These are phyloP conservation scores for Uropetala carovei DNA, from an alignment of 2,888 invertebrate genomes.

Conservation along the genomic window DNA sequence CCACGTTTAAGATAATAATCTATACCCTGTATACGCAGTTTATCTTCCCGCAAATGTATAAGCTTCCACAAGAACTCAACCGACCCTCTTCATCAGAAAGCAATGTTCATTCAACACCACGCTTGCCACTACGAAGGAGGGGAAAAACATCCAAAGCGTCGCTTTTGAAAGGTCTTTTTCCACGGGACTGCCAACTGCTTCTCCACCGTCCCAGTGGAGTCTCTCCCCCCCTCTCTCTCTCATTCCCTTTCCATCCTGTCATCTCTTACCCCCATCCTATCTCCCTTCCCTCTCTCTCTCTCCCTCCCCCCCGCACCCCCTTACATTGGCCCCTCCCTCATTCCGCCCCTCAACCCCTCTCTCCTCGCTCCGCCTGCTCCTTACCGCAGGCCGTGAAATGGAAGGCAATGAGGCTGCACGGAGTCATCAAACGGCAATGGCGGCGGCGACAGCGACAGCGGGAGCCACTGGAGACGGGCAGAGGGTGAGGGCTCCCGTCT, in stretches of 20 bases:
- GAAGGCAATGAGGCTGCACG: constrained; percentile 68
- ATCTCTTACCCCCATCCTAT: background rate
- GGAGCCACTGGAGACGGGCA: background rate
- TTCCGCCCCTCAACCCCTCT: background rate
- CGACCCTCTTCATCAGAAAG: constrained; percentile 10
- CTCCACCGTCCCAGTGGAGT: constrained; percentile 8
- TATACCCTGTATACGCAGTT: background rate
- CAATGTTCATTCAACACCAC: background rate
- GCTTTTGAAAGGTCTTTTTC: constrained; percentile 27
- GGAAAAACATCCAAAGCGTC: constrained; percentile 11
- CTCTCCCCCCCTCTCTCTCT: background rate
- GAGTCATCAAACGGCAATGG: constrained; percentile 27
- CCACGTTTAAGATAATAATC: background rate
- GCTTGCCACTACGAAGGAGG: background rate
- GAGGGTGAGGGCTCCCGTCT: background rate
- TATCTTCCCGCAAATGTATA: background rate
- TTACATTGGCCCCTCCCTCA: constrained; percentile 36
- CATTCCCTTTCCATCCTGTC: background rate
- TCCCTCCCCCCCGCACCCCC: background rate
- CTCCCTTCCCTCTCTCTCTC: background rate
- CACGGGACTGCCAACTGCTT: background rate
- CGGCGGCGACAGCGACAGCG: constrained; percentile 41
- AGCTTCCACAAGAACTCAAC: background rate
- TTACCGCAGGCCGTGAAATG: constrained; percentile 68
- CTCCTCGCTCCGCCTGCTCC: constrained; percentile 37